These are phyloP conservation scores for Hozukius guyotensis DNA, from an alignment of 2,797 vertebrate species.

Conservation along the genomic window DNA sequence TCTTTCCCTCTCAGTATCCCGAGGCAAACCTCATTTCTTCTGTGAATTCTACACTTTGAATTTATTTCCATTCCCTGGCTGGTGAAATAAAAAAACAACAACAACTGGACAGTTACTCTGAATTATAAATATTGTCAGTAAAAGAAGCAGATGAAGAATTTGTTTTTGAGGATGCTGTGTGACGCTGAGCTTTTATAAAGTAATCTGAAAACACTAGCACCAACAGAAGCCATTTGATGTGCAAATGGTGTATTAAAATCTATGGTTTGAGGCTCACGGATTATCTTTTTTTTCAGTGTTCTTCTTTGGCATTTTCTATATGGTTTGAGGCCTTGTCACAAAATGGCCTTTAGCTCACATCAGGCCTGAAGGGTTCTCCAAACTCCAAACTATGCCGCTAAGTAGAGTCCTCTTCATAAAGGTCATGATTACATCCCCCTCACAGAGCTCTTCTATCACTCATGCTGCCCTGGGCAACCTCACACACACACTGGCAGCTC, in stretches of 20 bases:
- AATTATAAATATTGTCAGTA: background rate
- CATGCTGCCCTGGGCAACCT: conserved; percentile 3
- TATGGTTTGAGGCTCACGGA: background rate
- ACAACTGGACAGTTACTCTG: background rate
- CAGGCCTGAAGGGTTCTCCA: conserved; percentile 8
- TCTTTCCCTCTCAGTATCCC: background rate
- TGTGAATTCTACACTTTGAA: background rate
- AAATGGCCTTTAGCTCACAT: conserved; percentile 5
- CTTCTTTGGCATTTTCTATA: background rate
- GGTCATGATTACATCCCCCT: conserved; percentile 4
- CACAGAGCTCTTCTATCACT: background rate
- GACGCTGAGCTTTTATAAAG: background rate
- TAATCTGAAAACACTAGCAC: background rate
- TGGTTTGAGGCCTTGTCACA: background rate
- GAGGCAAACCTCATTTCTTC: background rate
- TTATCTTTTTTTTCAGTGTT: background rate
- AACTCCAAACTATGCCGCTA: background rate
- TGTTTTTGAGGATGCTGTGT: no score
- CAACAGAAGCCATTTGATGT: background rate
- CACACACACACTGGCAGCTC: conserved; percentile 6
- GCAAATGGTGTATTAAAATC: background rate
- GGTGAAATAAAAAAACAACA: background rate
- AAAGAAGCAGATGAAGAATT: background rate
- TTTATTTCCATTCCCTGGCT: background rate
- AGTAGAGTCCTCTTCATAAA: conserved; percentile 15